Evolutionary conservation across 2,113 vertebrate genomes (phyloP), one percentile per base, ranked within the genome.

Genomic region (Callaeas wilsoni): DNA sequence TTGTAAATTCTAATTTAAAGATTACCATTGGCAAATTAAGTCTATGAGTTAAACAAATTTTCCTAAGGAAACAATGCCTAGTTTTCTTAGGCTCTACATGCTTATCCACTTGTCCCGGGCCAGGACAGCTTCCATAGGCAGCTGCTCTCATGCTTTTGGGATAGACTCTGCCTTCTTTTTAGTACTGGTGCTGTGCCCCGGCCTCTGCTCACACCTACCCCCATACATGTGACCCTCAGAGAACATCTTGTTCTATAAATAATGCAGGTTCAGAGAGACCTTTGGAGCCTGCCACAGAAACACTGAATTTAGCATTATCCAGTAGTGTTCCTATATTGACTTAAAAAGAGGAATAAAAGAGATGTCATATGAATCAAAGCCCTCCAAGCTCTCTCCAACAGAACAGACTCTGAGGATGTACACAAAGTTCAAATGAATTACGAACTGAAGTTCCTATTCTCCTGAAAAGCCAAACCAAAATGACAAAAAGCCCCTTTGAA

Each of bases 1-100:
- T 29, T 93, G 56, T 63, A 94, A 91, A 87, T 75, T 93, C 63
- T 89, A 92, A 93, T 88, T 91, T 85, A 69, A 91, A 97, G 95
- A 93, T 91, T 96, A 97, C 77, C 50, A 87, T 37, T 83, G 73
- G 55, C 68, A 97, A 95, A 97, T 96, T 39, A 86, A 59, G 60
- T 20, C 39, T 33, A 68, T 89, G 47, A 90, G 87, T 93, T 93
- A 97, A 95, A 94, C 81, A 94, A 96, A 87, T 70, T 69, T 94
- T 91, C 49, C 81, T 70, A n/a, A 87, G 83, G 59, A 74, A 41
- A 81, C 26, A 65, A 30, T 41, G 60, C 50, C 79, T 81, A 7
- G 10, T 83, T 93, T 78, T 63, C 32, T 82, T 30, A 41, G 50
- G 26, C 26, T 74, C 39, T 30, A 10, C 16, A 15, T 4, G 42